Percentiles rank a stretch among this genome's conserved stretches.
Evolutionary conservation across 2,797 vertebrate species (phyloP).

Genomic region (Sebastes steindachneri): DNA sequence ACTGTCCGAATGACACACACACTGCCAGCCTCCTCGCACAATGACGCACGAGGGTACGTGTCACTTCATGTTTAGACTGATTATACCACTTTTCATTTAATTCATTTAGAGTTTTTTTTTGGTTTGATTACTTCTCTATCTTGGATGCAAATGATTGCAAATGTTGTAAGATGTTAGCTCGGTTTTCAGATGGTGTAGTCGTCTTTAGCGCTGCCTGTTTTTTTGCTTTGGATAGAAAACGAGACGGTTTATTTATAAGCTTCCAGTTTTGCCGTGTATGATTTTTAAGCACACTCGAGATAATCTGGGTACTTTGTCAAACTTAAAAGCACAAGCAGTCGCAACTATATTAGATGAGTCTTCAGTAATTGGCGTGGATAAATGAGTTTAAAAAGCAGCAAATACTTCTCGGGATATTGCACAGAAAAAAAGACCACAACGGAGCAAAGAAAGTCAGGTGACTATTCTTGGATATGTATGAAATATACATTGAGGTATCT

Average conservation of each 20-base stretch:
- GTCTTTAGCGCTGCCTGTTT: background rate
- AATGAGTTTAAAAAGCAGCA: background rate
- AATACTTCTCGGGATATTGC: background rate
- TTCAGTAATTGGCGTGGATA: background rate
- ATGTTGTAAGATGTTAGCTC: background rate
- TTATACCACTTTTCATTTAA: background rate
- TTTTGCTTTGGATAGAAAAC: constrained; percentile 10
- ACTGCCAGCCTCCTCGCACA: constrained; percentile 96
- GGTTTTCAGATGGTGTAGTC: background rate
- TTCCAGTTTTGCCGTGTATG: constrained; percentile 1
- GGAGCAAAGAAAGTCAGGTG: background rate
- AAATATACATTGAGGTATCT: background rate
- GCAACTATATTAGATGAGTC: background rate
- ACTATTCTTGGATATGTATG: no score
- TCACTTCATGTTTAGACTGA: background rate
- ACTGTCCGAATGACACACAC: constrained; percentile 96
- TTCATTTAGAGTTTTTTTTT: background rate
- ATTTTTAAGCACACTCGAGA: background rate
- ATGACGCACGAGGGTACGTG: constrained; percentile 91
- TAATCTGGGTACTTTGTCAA: constrained; percentile 2
- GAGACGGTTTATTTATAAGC: background rate
- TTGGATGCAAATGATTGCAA: background rate
- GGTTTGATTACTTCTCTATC: background rate
- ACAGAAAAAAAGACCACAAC: background rate
- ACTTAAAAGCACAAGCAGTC: background rate